These are phyloP conservation scores for Gortyna flavago DNA, from an alignment of 2,888 invertebrate genomes.

Conservation along the genomic window DNA sequence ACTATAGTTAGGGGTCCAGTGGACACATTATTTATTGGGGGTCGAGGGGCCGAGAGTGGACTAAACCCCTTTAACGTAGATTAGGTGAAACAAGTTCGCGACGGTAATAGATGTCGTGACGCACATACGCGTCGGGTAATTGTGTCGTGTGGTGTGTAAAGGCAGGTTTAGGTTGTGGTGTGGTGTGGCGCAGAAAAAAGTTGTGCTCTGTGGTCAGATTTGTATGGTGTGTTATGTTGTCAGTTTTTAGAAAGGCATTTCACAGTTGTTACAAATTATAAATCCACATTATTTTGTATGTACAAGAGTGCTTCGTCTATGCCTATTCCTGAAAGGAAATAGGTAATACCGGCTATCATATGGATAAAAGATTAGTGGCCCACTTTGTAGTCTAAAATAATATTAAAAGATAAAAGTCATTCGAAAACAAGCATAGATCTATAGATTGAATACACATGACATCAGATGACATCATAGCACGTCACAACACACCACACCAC, in stretches of 20 bases:
- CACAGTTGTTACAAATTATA: too few relatives aligned
- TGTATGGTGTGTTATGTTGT: not conserved
- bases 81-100: conserved; percentile 41
- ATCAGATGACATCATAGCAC: not conserved
- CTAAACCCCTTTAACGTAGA: conserved; percentile 47
- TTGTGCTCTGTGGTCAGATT: not conserved
- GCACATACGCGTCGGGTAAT: conserved; percentile 13
- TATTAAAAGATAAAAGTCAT: not conserved
- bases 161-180: conserved; percentile 17
- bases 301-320: not conserved
- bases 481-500: not conserved
- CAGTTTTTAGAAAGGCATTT: not conserved
- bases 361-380: not conserved
- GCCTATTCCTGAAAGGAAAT: not conserved
- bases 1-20: too few relatives aligned
- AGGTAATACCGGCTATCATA: too few relatives aligned
- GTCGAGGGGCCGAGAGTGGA: too few relatives aligned
- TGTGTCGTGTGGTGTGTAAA: conserved; percentile 5
- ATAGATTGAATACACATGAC: not conserved
- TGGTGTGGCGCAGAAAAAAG: not conserved
- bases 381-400: not conserved
- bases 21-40: too few relatives aligned
- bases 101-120: conserved; percentile 32
- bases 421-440: not conserved
- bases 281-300: not conserved